Evolutionary conservation across 2,113 vertebrate genomes (phyloP).

Genomic region (Rattus norvegicus): GRCr8 NC_086029.1:28910001-28910500

Average conservation of each 20-base stretch:
- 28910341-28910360: too few relatives aligned
- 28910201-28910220: neutral
- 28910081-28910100: neutral
- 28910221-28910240: neutral
- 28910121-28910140: neutral
- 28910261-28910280: neutral
- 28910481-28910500: neutral
- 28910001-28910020: neutral
- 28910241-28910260: neutral
- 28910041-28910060: neutral
- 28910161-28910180: neutral
- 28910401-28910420: neutral
- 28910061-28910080: neutral
- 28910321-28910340: neutral
- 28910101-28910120: neutral
- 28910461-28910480: neutral
- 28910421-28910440: neutral
- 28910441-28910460: neutral
- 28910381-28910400: neutral
- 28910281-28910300: neutral
- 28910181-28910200: neutral
- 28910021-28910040: neutral
- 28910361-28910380: too few relatives aligned
- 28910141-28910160: neutral
- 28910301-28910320: neutral